Evolutionary conservation across 2,888 invertebrate genomes (phyloP), one percentile per base, ranked within the genome.

Genomic region (Leptogaster cylindrica): DNA sequence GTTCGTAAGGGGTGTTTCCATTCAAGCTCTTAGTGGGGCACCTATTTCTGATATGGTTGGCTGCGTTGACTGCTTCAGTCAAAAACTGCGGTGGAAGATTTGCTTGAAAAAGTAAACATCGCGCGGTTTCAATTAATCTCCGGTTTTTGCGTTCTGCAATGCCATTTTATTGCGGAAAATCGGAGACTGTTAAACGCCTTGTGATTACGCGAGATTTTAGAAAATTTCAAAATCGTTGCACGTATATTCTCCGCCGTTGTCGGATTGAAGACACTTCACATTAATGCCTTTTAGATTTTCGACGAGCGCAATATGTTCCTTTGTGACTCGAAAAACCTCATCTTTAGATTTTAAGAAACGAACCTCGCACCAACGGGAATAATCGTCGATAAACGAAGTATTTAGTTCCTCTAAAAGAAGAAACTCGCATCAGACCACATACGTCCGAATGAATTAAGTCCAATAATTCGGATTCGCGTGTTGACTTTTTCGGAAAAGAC

Each of bases 21-120:
- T 50, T 23, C 5, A 61, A 20, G 4, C 36, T 36, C 14, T 10
- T 39, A 4, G 39, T 61, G 3, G 16, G 7, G 20, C 61, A 61
- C 12, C 61, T 18, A 39, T 61, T 61, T 31, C 18, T 27, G 5
- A 52, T 31, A 18, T 31, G 14, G 10, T 31, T 52, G 3, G 52
- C 52, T 3, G 61, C 41, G 23, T 12, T 12, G 12, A 61, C 3
- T 1, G 61, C 61, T 23, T 61, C 39, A n/a, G 61, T 41, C 61
- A 39, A 61, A 39, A 61, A 61, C 2, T 5, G 8, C 7, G 39
- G 3, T 41, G 61, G 23, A 7, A 20, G n/a, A 12, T 16, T 16
- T 20, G 61, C 14, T 25, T 61, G 20, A 12, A 61, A n/a, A 23
- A 61, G 3, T 3, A 52, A 8, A 14, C 33, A 28, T 5, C 52